Conservation (phyloP, 1,140 invertebrate species). For the Bemisia tabaci region DNA sequence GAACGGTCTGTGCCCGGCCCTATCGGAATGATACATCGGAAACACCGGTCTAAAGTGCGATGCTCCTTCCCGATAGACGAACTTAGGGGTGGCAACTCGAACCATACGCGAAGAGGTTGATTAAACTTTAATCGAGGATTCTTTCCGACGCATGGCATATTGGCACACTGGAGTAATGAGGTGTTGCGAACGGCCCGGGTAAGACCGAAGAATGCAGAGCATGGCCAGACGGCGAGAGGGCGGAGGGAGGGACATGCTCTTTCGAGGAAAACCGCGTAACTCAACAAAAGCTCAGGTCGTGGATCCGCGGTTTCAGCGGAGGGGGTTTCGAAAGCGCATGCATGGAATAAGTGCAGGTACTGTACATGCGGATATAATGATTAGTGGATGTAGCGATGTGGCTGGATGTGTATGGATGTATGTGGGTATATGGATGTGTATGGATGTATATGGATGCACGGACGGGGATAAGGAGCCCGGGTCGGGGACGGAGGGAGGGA, state of each 20-base stretch:
- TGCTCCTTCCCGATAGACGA: no score
- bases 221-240: neutral
- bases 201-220: neutral
- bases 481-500: neutral
- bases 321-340: neutral
- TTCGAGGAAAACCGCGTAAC: no score
- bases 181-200: neutral
- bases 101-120: neutral
- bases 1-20: no score
- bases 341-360: neutral
- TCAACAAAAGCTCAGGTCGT: no score
- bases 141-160: neutral
- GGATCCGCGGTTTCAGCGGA: no score
- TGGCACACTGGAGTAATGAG: neutral
- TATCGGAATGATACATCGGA: no score
- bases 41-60: no score
- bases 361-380: neutral
- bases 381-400: neutral
- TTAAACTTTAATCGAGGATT: neutral
- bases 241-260: neutral
- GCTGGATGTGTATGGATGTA: neutral
- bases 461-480: neutral
- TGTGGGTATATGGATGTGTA: neutral
- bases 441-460: neutral
- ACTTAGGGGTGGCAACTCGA: no score